Base-by-base conservation (phyloP, 2,797 vertebrate species). In the Leuciscus waleckii region DNA sequence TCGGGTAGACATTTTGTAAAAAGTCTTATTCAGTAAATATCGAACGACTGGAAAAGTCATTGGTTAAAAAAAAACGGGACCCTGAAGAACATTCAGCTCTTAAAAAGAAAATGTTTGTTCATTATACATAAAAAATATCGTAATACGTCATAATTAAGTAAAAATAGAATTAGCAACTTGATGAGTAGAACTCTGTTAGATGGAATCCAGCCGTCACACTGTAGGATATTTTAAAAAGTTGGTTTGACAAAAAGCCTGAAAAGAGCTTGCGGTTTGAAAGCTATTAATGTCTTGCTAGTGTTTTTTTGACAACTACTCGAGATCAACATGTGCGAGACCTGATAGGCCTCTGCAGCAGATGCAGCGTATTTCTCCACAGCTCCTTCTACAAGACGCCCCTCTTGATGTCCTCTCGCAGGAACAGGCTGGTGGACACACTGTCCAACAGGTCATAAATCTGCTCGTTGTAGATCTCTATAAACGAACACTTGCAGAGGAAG, bases 401-500 rank as follows among this genome's bases (percentile, higher is more conserved):
- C 92, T 97, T 99, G 82, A 99, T 99, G 82, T 98, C 97, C 49
- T 99, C 98, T 81, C 98, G 92, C 63, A 99, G 93, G 81, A 98
- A 97, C 5, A 99, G 96, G 84, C 96, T 97, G 71, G 97, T 91
- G 2, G 98, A 98, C 7, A 98, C 97, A 1, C 97, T 96, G 92
- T 99, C 98, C 92, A 99, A 90, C 5, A 99, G 95, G 90, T 99
- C 98, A 88, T 96, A 99, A 88, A 99, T 97, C 94, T 99, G 98
- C 85, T 99, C 98, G 1, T 99, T 99, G 94, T 99, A 99, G 88
- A 99, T 99, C 92, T 99, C 98, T 85, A 98, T 99, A 88, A 99
- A 99, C 4, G 98, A 99, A 89, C 97, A 99, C 91, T 99, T 99
- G 91, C 98, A 99, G 58, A 99, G 96, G 92, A 99, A 99, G 89